A percentile compares a stretch with the other conserved stretches of the same genome.
phyloP scores from a whole-genome alignment of 2,113 vertebrate species.

The Megaceryle maxima region DNA sequence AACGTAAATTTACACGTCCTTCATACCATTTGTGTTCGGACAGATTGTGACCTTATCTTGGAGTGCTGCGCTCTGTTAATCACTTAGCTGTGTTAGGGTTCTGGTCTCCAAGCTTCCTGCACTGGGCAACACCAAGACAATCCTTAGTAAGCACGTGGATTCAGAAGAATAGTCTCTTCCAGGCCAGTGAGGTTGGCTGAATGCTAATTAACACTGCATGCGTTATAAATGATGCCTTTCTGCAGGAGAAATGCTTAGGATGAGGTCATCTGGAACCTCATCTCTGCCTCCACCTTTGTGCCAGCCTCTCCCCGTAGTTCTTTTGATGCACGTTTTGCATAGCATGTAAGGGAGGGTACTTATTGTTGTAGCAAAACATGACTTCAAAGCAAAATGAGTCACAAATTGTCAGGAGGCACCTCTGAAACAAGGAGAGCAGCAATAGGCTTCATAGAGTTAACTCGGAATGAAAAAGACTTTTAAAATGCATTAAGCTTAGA shows the following conservation, averaged over 20 bases:
- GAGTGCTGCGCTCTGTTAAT: background rate
- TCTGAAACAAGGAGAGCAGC: constrained; percentile 5
- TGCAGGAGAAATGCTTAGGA: background rate
- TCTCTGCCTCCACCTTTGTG: background rate
- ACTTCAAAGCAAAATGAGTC: constrained; percentile 42
- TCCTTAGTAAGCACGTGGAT: background rate
- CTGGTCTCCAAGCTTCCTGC: background rate
- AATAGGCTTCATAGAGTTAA: background rate
- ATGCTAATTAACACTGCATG: background rate
- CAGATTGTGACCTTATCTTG: background rate
- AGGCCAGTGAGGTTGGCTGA: background rate
- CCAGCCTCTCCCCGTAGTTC: background rate
- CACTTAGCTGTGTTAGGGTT: background rate
- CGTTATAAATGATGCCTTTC: background rate
- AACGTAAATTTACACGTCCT: background rate
- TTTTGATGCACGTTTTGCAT: background rate
- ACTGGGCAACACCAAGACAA: background rate
- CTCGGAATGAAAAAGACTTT: background rate
- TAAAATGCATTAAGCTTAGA: background rate
- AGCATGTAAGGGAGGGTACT: background rate
- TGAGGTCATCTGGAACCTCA: background rate
- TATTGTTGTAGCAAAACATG: background rate
- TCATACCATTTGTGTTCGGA: background rate
- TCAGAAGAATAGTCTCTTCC: background rate
- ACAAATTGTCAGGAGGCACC: constrained; percentile 14